phyloP scores from a whole-genome alignment of 1,140 invertebrate species.

The Pygmarrhopalites habei region DNA sequence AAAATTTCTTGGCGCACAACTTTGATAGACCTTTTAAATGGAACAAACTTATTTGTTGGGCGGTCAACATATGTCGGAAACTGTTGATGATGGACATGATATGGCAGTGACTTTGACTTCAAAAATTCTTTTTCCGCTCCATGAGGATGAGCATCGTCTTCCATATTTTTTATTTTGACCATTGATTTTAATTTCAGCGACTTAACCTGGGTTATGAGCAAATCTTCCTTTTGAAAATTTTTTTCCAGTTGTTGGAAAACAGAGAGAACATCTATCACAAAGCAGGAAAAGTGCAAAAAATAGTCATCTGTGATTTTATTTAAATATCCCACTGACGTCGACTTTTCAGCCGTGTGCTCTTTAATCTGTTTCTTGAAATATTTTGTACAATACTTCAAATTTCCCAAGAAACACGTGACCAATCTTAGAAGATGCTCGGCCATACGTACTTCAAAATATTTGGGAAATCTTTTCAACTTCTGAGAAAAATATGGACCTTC shows the following conservation, averaged over 20 bases:
- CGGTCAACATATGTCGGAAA: not conserved
- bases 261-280: too few species aligned
- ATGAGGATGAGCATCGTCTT: not conserved
- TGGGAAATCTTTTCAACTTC: not conserved
- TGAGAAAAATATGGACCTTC: not conserved
- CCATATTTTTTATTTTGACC: not conserved
- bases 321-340: too few species aligned
- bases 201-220: not conserved
- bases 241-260: not conserved
- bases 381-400: too few species aligned
- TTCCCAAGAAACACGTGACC: too few species aligned
- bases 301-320: not conserved
- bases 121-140: not conserved
- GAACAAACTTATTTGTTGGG: not conserved
- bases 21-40: not conserved
- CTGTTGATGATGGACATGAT: not conserved
- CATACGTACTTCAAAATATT: too few species aligned
- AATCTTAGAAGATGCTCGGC: not conserved
- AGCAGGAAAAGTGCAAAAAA: not conserved
- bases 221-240: not conserved
- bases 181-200: not conserved
- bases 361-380: not conserved
- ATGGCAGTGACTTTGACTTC: not conserved
- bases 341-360: not conserved
- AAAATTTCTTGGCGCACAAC: not conserved